Evolutionary conservation across 1,140 invertebrate genomes (phyloP).

Genomic region (Tetragnatha versicolor): DNA sequence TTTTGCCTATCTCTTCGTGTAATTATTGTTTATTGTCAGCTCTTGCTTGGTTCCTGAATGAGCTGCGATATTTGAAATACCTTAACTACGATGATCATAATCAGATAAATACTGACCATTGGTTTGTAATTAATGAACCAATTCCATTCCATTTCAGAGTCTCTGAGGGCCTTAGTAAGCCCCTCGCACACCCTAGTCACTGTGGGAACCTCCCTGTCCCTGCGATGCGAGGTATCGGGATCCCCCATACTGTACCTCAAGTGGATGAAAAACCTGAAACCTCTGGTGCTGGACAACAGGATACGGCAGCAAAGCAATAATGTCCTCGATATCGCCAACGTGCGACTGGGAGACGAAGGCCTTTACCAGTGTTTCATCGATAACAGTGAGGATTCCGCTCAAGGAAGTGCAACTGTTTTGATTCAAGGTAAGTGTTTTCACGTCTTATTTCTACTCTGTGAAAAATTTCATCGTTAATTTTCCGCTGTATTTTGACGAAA

Average conservation of each 20-base stretch:
- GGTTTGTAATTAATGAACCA: too few species aligned
- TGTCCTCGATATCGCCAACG: slow-evolving; percentile 63
- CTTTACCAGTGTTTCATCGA: slow-evolving; percentile 97
- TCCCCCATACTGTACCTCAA: slow-evolving; percentile 40
- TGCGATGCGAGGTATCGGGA: slow-evolving; percentile 55
- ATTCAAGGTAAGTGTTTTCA: slow-evolving; percentile 64
- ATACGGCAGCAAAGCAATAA: slow-evolving; percentile 53
- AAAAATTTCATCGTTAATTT: too few species aligned
- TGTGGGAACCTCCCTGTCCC: slow-evolving; percentile 36
- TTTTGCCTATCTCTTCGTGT: too few species aligned
- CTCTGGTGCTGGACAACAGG: slow-evolving; percentile 33
- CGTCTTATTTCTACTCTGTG: too few species aligned
- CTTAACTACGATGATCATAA: too few species aligned
- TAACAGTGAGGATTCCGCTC: slow-evolving; percentile 86
- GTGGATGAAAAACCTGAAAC: slow-evolving; percentile 51
- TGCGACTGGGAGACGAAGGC: slow-evolving; percentile 93
- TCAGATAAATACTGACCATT: too few species aligned
- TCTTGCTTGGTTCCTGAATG: too few species aligned
- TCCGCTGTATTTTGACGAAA: too few species aligned
- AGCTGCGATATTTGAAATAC: too few species aligned
- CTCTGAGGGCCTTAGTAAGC: slow-evolving; percentile 6
- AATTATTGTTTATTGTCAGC: too few species aligned
- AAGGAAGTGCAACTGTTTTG: slow-evolving; percentile 63
- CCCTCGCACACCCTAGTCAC: slow-evolving; percentile 33
- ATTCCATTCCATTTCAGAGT: slow-evolving; percentile 28